Evolutionary conservation across 2,113 vertebrate genomes (phyloP), one percentile per base, ranked within the genome.

Genomic region (Papio anubis): DNA sequence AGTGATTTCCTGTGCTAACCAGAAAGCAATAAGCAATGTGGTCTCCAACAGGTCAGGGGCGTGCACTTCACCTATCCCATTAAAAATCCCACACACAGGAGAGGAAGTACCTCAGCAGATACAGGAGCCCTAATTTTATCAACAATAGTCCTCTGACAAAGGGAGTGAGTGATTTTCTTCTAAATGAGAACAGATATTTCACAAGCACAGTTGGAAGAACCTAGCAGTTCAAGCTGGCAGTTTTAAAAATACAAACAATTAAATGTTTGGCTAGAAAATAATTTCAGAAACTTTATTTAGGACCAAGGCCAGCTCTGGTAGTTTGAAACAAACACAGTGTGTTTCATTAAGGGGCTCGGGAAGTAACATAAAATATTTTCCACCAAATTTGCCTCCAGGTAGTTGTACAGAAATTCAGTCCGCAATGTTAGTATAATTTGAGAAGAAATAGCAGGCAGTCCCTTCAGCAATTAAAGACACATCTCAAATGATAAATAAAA

Each of bases 171-270:
- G 61, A 97, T 0, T 0, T 50, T 92, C 84, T 81, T 98, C 97
- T 90, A 96, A 97, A 96, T 64, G 45, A 98, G 90, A 98, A 95
- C 86, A 96, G 98, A 97, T 91, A 97, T 93, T 98, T 97, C 84
- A 96, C 90, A 96, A 95, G 57, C 57, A 96, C 14, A 96, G 97
- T 97, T 90, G 96, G 75, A 90, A 96, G 48, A 92, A 91, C 18
- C 45, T 82, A 97, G 30, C 12, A 92, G 66, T 98, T 97, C 76
- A 80, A 88, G 30, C 94, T 82, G 52, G 25, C 8, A 79, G 61
- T 95, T 96, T 97, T 93, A 89, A 97, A 93, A 97, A 97, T 95
- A 94, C 0, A 1, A 98, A 88, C 98, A 97, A 92, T 97, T 94
- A 95, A 95, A 97, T 94, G 81, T 97, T 97, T 98, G 97, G 93